Percentiles rank a stretch among this genome's conserved stretches.
Conservation (phyloP, 2,113 vertebrate genomes). For the Tragelaphus buxtoni region DNA sequence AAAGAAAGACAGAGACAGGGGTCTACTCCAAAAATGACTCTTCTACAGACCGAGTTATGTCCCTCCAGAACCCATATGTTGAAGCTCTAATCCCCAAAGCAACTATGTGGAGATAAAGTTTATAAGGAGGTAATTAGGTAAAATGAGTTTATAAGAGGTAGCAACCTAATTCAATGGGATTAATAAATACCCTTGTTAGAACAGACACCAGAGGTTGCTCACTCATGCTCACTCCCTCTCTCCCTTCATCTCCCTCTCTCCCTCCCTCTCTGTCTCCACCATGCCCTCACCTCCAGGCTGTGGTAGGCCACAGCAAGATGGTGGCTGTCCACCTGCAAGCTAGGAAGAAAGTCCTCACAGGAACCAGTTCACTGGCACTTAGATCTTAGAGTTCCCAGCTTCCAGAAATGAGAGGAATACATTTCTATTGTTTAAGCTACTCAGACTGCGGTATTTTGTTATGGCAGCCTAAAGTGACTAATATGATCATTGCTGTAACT, state of each 20-base stretch:
- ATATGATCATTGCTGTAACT: background rate
- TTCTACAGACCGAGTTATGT: background rate
- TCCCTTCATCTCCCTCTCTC: too few species aligned
- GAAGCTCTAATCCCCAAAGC: background rate
- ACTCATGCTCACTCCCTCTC: too few species aligned
- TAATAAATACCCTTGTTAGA: too few species aligned
- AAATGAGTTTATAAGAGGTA: too few species aligned
- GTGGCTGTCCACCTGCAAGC: background rate
- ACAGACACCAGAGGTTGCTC: too few species aligned
- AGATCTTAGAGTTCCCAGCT: background rate
- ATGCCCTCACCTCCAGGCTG: too few species aligned
- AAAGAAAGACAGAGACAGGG: background rate
- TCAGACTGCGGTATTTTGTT: background rate
- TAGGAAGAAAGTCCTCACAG: background rate
- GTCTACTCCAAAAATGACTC: background rate
- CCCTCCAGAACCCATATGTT: background rate
- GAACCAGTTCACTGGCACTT: background rate
- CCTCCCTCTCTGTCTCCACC: too few species aligned
- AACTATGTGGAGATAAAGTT: background rate
- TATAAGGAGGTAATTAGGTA: background rate
- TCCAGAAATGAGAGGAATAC: background rate
- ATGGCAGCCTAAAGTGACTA: background rate
- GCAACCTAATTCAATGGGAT: too few species aligned
- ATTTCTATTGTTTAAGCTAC: background rate
- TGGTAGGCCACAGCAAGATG: background rate